phyloP scores from a whole-genome alignment of 2,113 vertebrate genomes.

The Caretta caretta region DNA sequence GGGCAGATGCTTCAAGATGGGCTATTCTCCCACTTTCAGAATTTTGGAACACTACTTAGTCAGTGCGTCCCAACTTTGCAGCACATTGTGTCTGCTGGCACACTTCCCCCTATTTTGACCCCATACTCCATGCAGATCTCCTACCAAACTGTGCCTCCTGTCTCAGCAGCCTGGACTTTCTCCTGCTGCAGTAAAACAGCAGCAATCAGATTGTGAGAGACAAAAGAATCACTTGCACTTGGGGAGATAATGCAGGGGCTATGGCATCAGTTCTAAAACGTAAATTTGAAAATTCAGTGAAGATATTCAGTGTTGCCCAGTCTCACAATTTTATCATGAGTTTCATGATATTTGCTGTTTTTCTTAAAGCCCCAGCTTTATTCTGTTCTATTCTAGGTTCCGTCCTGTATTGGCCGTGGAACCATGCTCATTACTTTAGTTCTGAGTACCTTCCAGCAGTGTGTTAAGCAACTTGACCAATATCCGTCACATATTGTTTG shows the following conservation, averaged over 20 bases:
- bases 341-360: not conserved
- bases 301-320: not conserved
- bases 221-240: not conserved
- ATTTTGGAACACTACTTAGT: not conserved
- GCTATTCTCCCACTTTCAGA: not conserved
- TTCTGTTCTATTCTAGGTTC: not conserved
- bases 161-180: conserved; percentile 15
- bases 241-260: fast-evolving
- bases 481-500: not conserved
- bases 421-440: not conserved
- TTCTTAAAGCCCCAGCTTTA: not conserved
- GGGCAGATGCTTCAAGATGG: not conserved
- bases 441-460: not conserved
- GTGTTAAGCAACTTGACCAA: not conserved
- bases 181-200: not conserved
- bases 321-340: not conserved
- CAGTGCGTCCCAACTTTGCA: conserved; percentile 25
- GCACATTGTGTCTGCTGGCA: not conserved
- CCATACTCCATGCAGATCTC: not conserved
- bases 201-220: not conserved
- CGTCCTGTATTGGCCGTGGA: not conserved
- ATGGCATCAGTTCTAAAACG: not conserved
- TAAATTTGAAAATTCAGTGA: fast-evolving
- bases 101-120: not conserved
- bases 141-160: not conserved